These are phyloP conservation scores for Hydrolagus colliei DNA, from an alignment of 2,797 vertebrate genomes.

Conservation along the genomic window DNA sequence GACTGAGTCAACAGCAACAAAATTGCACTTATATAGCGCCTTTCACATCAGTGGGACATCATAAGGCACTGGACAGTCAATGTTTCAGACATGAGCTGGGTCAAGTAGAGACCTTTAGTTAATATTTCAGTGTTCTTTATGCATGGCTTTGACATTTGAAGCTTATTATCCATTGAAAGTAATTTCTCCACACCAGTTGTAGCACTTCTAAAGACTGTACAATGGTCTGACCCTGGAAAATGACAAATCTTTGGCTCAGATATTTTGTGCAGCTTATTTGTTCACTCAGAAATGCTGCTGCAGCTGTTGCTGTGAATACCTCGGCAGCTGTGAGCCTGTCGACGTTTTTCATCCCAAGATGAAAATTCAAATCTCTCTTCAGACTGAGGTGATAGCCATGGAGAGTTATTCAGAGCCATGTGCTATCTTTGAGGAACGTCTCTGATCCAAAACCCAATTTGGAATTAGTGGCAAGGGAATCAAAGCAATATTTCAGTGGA, in stretches of 20 bases:
- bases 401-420: constrained; percentile 31
- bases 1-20: too few species aligned
- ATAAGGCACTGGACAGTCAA: too few species aligned
- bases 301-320: constrained; percentile 45
- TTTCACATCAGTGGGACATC: too few species aligned
- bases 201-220: not conserved
- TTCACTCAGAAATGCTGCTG: constrained; percentile 48
- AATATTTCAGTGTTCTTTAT: too few species aligned
- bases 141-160: too few species aligned
- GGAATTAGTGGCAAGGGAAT: constrained; percentile 38
- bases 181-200: too few species aligned
- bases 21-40: too few species aligned
- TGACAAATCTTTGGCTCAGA: not conserved
- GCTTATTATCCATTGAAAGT: too few species aligned
- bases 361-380: constrained; percentile 25
- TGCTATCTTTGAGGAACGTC: constrained; percentile 35
- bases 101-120: too few species aligned
- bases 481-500: constrained; percentile 39
- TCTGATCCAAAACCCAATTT: constrained; percentile 28
- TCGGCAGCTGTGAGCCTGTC: constrained; percentile 42
- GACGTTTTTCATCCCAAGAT: constrained; percentile 15
- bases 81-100: too few species aligned
- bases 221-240: not conserved
- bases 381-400: not conserved
- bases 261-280: constrained; percentile 35